Evolutionary conservation across 2,888 invertebrate species (phyloP), one percentile per base, ranked within the genome.

Genomic region (Clitarchus hookeri): DNA sequence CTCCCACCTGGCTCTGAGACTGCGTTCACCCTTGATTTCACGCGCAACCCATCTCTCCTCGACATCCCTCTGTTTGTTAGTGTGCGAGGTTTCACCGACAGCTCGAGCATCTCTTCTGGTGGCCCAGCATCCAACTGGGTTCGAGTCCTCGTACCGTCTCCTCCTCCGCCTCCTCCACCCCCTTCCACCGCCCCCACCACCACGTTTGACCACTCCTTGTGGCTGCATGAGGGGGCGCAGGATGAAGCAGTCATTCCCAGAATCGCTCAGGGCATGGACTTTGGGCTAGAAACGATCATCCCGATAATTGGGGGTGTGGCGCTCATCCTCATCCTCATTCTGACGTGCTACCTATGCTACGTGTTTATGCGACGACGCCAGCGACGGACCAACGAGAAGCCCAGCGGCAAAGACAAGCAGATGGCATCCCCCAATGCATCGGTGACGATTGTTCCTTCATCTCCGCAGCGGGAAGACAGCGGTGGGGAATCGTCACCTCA

Each of bases 41-140:
- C 91, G 0, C 90, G 91, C 54, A 92, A 92, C 84, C 91, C 91
- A 8, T 90, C 91, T 0, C 89, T 93, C 6, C 88, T 93, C 65
- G 93, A 93, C 86, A 91, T 92, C 87, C 91, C 93, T 1, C 89
- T 93, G 85, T 94, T 92, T 89, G 92, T 94, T 87, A 93, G 93
- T 8, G 90, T 94, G 4, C 91, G 93, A 54, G 92, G 93, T 0
- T 92, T 91, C 88, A 91, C 92, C 6, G 92, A 91, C 86, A 89
- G 91, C 54, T 91, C 91, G 0, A 89, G 90, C 9, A 90, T 90
- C 86, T 88, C 91, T 0, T 88, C 89, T n/a, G 90, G 92, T 0
- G 92, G 93, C 12, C 92, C 92, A 0, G 89, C 92, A 53, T 94
- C 94, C 3, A 94, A 94, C 89, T 93, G 93, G 90, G 93, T 93